phyloP scores from a whole-genome alignment of 2,113 vertebrate genomes.

The Tachuris rubrigastra region DNA sequence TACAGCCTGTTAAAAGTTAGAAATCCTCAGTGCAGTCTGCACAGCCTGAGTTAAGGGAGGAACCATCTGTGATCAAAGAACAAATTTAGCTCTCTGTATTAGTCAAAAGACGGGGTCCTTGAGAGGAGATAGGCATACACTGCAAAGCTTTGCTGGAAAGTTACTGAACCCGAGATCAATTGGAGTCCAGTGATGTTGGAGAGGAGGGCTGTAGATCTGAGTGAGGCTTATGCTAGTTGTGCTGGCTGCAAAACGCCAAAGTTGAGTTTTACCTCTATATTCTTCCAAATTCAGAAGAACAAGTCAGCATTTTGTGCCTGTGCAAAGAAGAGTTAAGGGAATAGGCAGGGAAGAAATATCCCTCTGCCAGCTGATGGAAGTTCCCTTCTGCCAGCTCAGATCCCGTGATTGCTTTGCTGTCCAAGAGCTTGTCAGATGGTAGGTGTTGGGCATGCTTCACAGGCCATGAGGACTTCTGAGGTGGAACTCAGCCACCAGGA shows the following conservation, averaged over 20 bases:
- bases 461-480: background rate
- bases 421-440: constrained; percentile 39
- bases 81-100: background rate
- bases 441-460: background rate
- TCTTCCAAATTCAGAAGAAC: constrained; percentile 30
- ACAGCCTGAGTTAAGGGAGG: background rate
- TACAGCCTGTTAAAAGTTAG: background rate
- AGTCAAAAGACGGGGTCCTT: background rate
- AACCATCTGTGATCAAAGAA: background rate
- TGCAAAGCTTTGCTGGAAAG: background rate
- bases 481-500: background rate
- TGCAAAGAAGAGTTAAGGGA: constrained; percentile 8
- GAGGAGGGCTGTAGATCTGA: background rate
- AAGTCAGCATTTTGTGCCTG: constrained; percentile 44
- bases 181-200: background rate
- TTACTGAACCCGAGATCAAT: background rate
- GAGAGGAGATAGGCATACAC: background rate
- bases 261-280: background rate
- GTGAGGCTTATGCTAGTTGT: background rate
- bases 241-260: constrained; percentile 4
- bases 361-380: background rate
- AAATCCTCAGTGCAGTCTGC: background rate
- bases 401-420: constrained; percentile 2
- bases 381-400: constrained; percentile 17
- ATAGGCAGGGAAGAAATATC: background rate